Evolutionary conservation across 2,113 vertebrate genomes (phyloP).

Genomic region (Podarcis raffonei): DNA sequence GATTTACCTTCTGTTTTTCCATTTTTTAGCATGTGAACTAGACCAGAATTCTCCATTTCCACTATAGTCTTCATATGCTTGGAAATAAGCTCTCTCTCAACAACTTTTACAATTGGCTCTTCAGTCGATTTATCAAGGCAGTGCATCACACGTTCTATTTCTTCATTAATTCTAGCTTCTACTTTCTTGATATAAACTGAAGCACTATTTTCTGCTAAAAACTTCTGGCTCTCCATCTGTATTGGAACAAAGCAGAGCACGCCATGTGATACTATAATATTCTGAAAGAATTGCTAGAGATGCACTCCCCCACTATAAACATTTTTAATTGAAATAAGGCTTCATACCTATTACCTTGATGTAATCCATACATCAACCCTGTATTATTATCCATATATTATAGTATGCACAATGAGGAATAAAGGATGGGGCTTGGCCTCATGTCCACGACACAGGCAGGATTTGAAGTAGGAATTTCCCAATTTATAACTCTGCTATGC

Average conservation of each 20-base stretch:
- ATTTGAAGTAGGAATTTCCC: background rate
- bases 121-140: conserved; percentile 98
- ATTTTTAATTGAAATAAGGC: background rate
- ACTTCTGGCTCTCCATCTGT: conserved; percentile 99
- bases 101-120: conserved; percentile 98
- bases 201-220: conserved; percentile 98
- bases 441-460: background rate
- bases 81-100: conserved; percentile 97
- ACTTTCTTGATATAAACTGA: conserved; percentile 99
- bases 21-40: conserved; percentile 99
- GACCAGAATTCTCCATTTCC: conserved; percentile 99
- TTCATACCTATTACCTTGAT: background rate
- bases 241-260: conserved; percentile 41
- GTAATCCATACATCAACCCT: background rate
- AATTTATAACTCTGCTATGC: background rate
- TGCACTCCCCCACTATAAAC: background rate
- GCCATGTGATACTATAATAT: background rate
- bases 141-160: conserved; percentile 98
- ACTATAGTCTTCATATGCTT: conserved; percentile 99
- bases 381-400: background rate
- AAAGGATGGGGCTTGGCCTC: background rate
- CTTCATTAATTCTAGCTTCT: conserved; percentile 98
- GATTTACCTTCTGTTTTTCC: conserved; percentile 95
- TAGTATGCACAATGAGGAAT: background rate
- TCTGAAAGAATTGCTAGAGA: background rate